These are phyloP conservation scores for Cisticola juncidis DNA, from an alignment of 2,113 vertebrate genomes.

Conservation along the genomic window DNA sequence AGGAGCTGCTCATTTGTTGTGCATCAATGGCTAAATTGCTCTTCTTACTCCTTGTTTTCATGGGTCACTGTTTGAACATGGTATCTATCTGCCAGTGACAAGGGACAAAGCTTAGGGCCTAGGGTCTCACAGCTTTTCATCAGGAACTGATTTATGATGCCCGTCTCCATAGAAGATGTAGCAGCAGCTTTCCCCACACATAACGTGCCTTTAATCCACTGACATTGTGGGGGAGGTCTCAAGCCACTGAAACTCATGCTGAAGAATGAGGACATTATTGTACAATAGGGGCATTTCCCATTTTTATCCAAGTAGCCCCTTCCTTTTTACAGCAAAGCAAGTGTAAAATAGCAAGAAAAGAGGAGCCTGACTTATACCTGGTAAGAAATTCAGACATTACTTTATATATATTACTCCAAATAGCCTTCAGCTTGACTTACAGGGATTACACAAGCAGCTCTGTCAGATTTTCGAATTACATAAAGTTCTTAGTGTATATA, in stretches of 20 bases:
- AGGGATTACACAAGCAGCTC: background rate
- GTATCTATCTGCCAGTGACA: background rate
- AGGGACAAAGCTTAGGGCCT: background rate
- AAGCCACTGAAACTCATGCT: background rate
- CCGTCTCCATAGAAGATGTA: background rate
- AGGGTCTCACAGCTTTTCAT: background rate
- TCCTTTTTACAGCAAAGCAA: background rate
- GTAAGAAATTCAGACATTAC: background rate
- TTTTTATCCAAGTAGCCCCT: background rate
- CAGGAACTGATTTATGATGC: background rate
- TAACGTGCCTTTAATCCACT: background rate
- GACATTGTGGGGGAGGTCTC: background rate
- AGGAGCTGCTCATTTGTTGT: conserved; percentile 14
- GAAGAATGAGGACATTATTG: background rate
- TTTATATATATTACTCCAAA: background rate
- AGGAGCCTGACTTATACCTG: background rate
- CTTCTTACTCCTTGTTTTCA: conserved; percentile 4
- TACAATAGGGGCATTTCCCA: background rate
- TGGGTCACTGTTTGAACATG: background rate
- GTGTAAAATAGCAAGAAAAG: background rate
- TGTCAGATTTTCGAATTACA: background rate
- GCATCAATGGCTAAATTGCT: background rate
- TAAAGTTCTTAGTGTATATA: background rate
- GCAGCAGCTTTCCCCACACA: background rate
- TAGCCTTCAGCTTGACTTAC: background rate